Conservation (phyloP, 2,113 vertebrate species). For the Chrysochloris asiatica region DNA sequence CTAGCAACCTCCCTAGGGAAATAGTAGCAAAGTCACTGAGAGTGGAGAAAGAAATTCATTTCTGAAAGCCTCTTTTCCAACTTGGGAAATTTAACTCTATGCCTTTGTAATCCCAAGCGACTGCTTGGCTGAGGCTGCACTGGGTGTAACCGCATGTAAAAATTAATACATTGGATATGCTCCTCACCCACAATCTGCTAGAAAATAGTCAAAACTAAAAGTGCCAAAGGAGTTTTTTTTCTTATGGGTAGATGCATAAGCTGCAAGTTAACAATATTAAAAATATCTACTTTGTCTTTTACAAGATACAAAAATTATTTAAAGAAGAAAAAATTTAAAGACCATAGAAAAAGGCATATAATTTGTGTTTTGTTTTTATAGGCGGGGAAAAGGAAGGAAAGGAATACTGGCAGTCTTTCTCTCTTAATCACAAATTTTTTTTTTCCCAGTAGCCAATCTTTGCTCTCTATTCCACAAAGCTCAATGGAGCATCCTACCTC, state of each 20-base stretch:
- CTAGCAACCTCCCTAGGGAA: constrained; percentile 71
- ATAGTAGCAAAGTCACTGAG: constrained; percentile 62
- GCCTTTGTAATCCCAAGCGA: constrained; percentile 67
- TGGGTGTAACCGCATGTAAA: constrained; percentile 59
- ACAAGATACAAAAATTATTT: constrained; percentile 11
- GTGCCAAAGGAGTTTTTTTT: neutral
- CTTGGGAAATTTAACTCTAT: constrained; percentile 70
- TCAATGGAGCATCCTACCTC: neutral
- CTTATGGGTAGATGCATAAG: neutral
- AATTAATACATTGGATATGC: constrained; percentile 55
- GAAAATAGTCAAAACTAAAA: constrained; percentile 50
- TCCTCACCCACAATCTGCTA: constrained; percentile 44
- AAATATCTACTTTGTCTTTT: constrained; percentile 14
- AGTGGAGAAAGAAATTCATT: constrained; percentile 65
- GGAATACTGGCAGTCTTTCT: neutral
- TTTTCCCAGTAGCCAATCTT: neutral
- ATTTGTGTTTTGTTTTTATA: neutral
- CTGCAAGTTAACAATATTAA: constrained; percentile 21
- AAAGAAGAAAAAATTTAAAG: constrained; percentile 39
- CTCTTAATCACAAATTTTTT: neutral
- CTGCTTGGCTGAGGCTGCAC: constrained; percentile 30
- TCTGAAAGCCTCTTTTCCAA: constrained; percentile 69
- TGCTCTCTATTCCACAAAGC: neutral
- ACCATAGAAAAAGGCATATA: neutral
- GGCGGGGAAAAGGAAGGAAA: accelerated